Evolutionary conservation across 1,140 invertebrate species (phyloP), one percentile per base, ranked within the genome.

Genomic region (Rhynchophorus ferrugineus): DNA sequence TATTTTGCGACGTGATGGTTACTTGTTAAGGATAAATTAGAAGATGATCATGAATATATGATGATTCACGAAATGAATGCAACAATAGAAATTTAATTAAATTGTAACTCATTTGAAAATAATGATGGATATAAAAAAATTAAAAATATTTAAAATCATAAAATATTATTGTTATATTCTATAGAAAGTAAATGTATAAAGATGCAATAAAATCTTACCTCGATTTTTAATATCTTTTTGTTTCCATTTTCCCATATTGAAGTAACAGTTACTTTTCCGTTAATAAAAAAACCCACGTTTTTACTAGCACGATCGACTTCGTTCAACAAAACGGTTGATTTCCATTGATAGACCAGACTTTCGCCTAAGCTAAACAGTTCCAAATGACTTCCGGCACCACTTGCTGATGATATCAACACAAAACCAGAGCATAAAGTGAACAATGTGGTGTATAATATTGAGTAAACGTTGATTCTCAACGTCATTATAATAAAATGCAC

Each of bases 211-310:
- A 29, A 6, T 29, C 55, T 61, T 58, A 62, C 73, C 71, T 76
- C 63, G 24, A 78, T 58, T 53, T 66, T 68, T 1, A 79, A 64
- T 17, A 78, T 56, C 24, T 63, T 71, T 19, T 71, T 62, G 2
- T 59, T 51, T 71, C 68, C 60, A 34, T 49, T 49, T 3, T 71
- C 69, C 79, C 79, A 82, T 22, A 79, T 60, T 5, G 72, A 66
- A n/a, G 65, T 61, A 2, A 81, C 68, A 11, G 66, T 58, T 1
- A 81, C 61, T 43, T 70, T 67, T 18, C 70, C 72, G 22, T 72
- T 68, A 19, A 80, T 56, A 54, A 72, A 71, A 61, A 78, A 82
- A 8, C 80, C 80, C 24, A 82, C 78, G 53, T 80, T 75, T 48
- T 75, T 78, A 2, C 66, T 69, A 2, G 59, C 56, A 50, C 57